Evolutionary conservation across 2,113 vertebrate species (phyloP), one percentile per base, ranked within the genome.

Genomic region (Hemibagrus wyckioides): DNA sequence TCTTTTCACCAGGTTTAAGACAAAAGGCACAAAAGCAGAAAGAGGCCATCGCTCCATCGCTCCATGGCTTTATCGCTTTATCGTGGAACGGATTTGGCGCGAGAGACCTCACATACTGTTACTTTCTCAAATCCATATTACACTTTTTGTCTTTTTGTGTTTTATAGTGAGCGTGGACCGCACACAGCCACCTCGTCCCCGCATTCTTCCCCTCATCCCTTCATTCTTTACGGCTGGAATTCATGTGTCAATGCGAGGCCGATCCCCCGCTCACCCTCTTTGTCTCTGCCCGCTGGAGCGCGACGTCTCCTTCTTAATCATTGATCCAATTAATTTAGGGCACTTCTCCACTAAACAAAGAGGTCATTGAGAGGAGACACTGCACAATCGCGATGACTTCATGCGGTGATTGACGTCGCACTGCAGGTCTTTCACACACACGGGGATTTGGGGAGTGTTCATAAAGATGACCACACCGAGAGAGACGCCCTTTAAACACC

Each of bases 291-390:
- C 86, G 90, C 79, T 89, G 84, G 88, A 90, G 92, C 87, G 89
- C 85, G 87, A 90, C 81, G 80, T 80, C 90, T 90, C 88, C 86
- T 85, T 90, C 89, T 92, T 90, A 92, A 91, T 92, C 90, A 92
- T 91, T 92, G 90, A 90, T 91, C 92, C 88, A 91, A 92, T 91
- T 92, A 92, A 92, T 91, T 92, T 91, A 77, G 86, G 86, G 86
- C 85, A 85, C 87, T 80, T 89, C 88, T 88, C 83, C 25, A 30
- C 80, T 71, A 87, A 87, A 91, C 91, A 92, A 91, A 89, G 85
- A 86, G 77, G 54, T 85, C 77, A 85, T 82, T 85, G 89, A 87
- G 82, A 87, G 88, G 86, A 86, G 86, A 84, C 50, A 30, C 80
- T 65, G 84, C 81, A 85, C 88, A 89, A 89, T 89, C 80, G 85